Base-by-base conservation (phyloP, 35 echinoderm and acorn worm species). In the Strongylocentrotus purpuratus region DNA sequence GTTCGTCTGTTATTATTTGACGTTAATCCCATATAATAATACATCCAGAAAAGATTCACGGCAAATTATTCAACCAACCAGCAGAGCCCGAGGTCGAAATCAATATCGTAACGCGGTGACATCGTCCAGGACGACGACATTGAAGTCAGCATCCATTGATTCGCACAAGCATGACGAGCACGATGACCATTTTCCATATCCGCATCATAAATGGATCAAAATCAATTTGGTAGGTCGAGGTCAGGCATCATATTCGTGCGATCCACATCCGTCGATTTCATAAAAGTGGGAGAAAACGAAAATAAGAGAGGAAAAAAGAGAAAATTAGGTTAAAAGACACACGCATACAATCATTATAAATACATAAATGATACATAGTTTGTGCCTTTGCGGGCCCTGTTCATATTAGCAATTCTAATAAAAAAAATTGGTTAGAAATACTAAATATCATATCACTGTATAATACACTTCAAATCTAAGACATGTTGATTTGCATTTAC, bases 1-100 rank as follows among this genome's bases (percentile, higher is more conserved):
- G 85, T 94, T 94, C 94, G 70, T 93, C 98, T 99, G 94, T 28
- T 4, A 45, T 89, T 45, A 89, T 89, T 14, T 17, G 8, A 45
- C 9, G 9, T 89, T 25, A 25, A 46, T 89, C 32, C 32, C 87
- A 89, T 22, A 41, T 28, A 46, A 45, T 31, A 33, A 45, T 89
- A 89, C 33, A 89, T 45, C 33, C 12, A 78, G 20, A 8, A 28
- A 22, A 78, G 2, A 78, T 28, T 78, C 65, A 22, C 2, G 7
- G 22, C 20, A 78, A 78, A 78, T n/a, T 22, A 28, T 4, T 28
- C 65, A 78, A 28, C 25, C 18, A 78, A 22, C 20, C 18, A 78
- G 5, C 65, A 78, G 6, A 78, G 65, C 22, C 65, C 65, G 28
- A 78, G 22, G 8, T 78, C 65, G 25, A 7, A 22, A n/a, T 78